Evolutionary conservation across 2,888 invertebrate species (phyloP).

Genomic region (Hirtodrosophila histrioides): DNA sequence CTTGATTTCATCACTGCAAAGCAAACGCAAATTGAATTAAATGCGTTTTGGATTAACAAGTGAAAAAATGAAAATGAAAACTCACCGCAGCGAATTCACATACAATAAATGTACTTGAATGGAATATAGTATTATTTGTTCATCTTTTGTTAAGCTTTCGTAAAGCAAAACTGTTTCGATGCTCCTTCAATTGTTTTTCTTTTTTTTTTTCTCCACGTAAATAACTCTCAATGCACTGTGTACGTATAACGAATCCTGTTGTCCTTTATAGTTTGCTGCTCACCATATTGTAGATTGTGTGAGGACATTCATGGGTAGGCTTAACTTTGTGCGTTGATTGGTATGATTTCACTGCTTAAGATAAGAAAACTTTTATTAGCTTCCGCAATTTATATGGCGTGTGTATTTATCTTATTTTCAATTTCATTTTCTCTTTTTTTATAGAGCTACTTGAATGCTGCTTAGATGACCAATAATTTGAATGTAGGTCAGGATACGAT

Average conservation of each 20-base stretch:
- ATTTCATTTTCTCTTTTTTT: conserved; percentile 29
- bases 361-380: conserved; percentile 51
- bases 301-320: conserved; percentile 12
- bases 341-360: conserved; percentile 29
- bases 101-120: conserved; percentile 50
- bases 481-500: conserved; percentile 72
- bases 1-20: conserved; percentile 82
- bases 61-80: conserved; percentile 10
- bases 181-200: neutral
- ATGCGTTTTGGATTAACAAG: neutral
- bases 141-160: conserved; percentile 1
- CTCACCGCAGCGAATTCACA: conserved; percentile 75
- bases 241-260: conserved; percentile 5
- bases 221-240: conserved; percentile 5
- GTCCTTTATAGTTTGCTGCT: conserved; percentile 19
- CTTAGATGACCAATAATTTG: conserved; percentile 75
- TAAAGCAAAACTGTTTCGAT: neutral
- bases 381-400: conserved; percentile 16
- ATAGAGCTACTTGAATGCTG: conserved; percentile 58
- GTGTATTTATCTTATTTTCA: conserved; percentile 37
- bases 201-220: neutral
- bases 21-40: neutral
- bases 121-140: conserved; percentile 30
- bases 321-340: conserved; percentile 15
- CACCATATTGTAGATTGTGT: conserved; percentile 30